phyloP scores from a whole-genome alignment of 2,888 invertebrate genomes.

The Furcula furcula region DNA sequence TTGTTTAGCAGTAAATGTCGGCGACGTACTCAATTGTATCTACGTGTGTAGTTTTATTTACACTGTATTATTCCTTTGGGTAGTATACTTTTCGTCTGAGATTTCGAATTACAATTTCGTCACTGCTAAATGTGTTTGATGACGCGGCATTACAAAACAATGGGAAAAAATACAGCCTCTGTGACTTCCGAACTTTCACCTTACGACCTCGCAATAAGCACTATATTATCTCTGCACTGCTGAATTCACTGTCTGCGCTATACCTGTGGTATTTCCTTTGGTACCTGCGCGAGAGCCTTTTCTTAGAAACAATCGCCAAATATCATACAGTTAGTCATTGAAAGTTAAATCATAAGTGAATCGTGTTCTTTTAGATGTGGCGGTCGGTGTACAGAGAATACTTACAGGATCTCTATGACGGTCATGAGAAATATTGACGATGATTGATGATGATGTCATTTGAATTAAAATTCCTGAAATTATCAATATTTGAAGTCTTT shows the following conservation, averaged over 20 bases:
- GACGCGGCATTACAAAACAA: slow-evolving; percentile 1
- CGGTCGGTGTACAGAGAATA: slow-evolving; percentile 20
- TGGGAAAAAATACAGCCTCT: not conserved
- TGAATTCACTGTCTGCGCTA: slow-evolving; percentile 21
- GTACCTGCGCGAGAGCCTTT: slow-evolving; percentile 46
- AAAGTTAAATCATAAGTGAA: slow-evolving; percentile 43
- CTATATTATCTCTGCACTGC: slow-evolving; percentile 18
- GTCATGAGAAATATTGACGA: not conserved
- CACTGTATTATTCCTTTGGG: too few relatives aligned
- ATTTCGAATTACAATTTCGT: not conserved
- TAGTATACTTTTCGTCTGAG: too few relatives aligned
- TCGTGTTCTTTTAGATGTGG: slow-evolving; percentile 30
- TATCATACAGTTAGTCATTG: slow-evolving; percentile 56
- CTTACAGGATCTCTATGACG: slow-evolving; percentile 12
- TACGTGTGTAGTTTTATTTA: too few relatives aligned
- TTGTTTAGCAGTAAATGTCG: too few relatives aligned
- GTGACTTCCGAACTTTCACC: slow-evolving; percentile 5
- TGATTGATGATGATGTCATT: too few relatives aligned
- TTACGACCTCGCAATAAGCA: not conserved
- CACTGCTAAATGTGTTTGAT: slow-evolving; percentile 1
- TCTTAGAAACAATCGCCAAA: slow-evolving; percentile 51
- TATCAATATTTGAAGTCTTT: too few relatives aligned
- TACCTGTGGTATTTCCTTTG: slow-evolving; percentile 56
- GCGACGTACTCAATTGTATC: too few relatives aligned
- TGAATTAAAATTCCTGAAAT: too few relatives aligned